Conservation (phyloP, 1,140 invertebrate species). For the Meteorus sp. region DNA sequence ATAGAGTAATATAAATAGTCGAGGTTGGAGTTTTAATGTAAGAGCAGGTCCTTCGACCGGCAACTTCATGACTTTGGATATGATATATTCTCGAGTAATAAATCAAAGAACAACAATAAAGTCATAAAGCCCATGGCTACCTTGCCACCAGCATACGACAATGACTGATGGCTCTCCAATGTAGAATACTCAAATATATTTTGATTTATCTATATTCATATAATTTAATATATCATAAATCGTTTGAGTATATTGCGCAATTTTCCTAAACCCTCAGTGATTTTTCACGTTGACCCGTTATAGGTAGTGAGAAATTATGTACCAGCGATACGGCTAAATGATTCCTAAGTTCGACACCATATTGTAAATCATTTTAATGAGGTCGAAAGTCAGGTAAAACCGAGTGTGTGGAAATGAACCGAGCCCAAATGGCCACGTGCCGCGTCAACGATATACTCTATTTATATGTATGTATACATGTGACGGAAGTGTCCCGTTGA, state of each 20-base stretch:
- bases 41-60: constrained; percentile 16
- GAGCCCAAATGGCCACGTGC: no score
- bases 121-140: neutral
- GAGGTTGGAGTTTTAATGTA: neutral
- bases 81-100: neutral
- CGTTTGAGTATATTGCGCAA: constrained; percentile 5
- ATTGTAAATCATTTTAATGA: neutral
- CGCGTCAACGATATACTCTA: no score
- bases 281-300: no score
- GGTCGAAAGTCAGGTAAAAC: neutral
- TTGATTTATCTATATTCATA: no score
- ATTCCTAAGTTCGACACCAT: no score
- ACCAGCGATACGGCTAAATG: no score
- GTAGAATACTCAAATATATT: no score
- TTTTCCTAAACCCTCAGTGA: neutral
- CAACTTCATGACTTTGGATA: constrained; percentile 7
- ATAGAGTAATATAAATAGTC: neutral
- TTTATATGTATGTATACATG: no score
- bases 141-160: neutral
- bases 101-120: neutral
- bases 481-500: no score
- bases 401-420: no score
- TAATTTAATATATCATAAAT: no score
- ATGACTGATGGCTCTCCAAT: neutral
- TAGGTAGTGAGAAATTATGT: no score